Evolutionary conservation across 2,113 vertebrate species (phyloP).

Genomic region (Phylloscopus trochilus): DNA sequence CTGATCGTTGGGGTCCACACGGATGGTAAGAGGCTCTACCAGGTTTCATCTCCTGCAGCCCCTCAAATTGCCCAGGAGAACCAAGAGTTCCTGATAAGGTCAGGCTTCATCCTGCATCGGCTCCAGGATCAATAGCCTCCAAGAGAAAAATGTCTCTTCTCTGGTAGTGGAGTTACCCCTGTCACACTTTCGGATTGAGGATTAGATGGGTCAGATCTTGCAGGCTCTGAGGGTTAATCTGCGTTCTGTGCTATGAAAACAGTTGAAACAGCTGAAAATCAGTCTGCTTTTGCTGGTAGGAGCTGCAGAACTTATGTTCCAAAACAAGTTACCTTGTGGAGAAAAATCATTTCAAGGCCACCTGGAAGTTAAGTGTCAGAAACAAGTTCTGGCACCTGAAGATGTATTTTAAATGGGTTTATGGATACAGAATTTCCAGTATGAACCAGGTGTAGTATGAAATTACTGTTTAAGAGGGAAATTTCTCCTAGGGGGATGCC

Average conservation of each 20-base stretch:
- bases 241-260: not conserved
- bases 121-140: not conserved
- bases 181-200: not conserved
- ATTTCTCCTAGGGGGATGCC: not conserved
- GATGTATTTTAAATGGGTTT: not conserved
- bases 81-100: fast-evolving
- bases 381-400: not conserved
- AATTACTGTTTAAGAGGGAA: not conserved
- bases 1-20: conserved; percentile 96
- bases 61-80: not conserved
- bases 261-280: not conserved
- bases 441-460: fast-evolving
- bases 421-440: not conserved
- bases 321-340: not conserved
- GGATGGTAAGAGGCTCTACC: conserved; percentile 79
- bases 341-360: fast-evolving
- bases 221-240: not conserved
- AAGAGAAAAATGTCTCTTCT: not conserved
- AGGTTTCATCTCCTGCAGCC: not conserved
- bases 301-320: not conserved
- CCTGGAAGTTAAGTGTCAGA: not conserved
- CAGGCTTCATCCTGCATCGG: not conserved
- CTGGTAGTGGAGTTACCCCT: not conserved
- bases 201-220: not conserved
- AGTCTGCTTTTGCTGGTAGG: not conserved